Base-by-base conservation (phyloP, 2,797 vertebrate species). In the Falco columbarius region DNA sequence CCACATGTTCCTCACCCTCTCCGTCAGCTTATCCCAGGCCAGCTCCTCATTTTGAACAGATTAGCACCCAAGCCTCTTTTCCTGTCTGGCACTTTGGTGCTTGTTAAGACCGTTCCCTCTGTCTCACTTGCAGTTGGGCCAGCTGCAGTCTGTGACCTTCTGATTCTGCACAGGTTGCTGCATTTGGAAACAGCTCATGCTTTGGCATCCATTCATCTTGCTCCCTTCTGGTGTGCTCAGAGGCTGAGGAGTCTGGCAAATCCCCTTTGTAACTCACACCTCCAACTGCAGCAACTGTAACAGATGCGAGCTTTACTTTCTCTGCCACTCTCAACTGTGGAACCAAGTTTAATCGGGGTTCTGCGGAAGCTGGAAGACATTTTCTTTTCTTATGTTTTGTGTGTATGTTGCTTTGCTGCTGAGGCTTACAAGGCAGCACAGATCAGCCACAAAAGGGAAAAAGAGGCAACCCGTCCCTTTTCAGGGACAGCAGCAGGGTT, bases 91-190 rank as follows among this genome's bases (percentile, higher is more conserved):
- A 91, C 90, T 95, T 95, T 44, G 75, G 86, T 92, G 91, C 63
- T 89, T 94, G 88, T 87, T 91, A 95, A 92, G 81, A 65, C 44
- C 0, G 0, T 54, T 95, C 93, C 68, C 86, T 94, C 90, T 90
- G 88, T 95, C 86, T 86, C 63, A 19, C 59, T 95, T 90, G 67
- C 76, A 82, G 67, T 46, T 82, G 63, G 71, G 67, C 94, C 94
- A 97, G 92, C 70, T 94, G 88, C 83, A 95, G 83, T 66, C 71
- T 95, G 81, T 92, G 97, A 97, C 96, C 97, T 97, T 97, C 94
- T 95, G 90, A 46, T 95, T 95, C 88, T 58, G 86, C 89, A 91
- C 96, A 97, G 92, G 93, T 95, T 97, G 90, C 77, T 93, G 83
- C 81, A 47, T 93, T 95, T 94, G 86, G 90, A 96, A 95, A 58